A percentile compares a stretch with the other conserved stretches of the same genome.
Conservation (phyloP, 2,113 vertebrate species). For the Dasyornis broadbenti region DNA sequence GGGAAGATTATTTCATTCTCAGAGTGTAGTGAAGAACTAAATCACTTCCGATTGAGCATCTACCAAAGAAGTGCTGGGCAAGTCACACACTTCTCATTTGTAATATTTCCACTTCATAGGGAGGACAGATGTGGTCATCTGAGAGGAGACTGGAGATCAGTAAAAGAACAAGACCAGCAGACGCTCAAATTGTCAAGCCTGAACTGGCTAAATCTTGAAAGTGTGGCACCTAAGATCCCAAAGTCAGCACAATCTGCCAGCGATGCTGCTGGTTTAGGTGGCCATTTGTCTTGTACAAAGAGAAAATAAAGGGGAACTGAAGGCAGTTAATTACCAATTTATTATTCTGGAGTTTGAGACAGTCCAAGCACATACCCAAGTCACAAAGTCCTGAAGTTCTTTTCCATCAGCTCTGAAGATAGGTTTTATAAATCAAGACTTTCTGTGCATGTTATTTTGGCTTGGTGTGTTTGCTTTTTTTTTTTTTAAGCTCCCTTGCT, state of each 20-base stretch:
- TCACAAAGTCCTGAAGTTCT: neutral
- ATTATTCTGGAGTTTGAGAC: neutral
- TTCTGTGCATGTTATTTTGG: neutral
- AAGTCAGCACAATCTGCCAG: neutral
- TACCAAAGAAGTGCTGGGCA: neutral
- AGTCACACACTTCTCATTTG: neutral
- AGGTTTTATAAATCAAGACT: neutral
- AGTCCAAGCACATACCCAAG: neutral
- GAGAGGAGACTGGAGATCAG: neutral
- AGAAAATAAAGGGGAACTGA: neutral
- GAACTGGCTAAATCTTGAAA: neutral
- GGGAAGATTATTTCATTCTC: neutral
- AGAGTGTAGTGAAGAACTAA: neutral
- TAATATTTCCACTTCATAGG: neutral
- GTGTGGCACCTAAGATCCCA: neutral
- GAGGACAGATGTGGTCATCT: neutral
- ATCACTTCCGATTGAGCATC: neutral
- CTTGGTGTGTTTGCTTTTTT: neutral
- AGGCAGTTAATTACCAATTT: neutral
- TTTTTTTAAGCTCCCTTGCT: neutral
- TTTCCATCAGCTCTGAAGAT: neutral
- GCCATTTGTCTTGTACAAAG: neutral
- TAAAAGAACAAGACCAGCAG: neutral
- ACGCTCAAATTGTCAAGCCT: neutral
- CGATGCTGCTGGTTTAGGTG: neutral